Conservation (phyloP, 2,113 vertebrate genomes). For the Recurvirostra avosetta region DNA sequence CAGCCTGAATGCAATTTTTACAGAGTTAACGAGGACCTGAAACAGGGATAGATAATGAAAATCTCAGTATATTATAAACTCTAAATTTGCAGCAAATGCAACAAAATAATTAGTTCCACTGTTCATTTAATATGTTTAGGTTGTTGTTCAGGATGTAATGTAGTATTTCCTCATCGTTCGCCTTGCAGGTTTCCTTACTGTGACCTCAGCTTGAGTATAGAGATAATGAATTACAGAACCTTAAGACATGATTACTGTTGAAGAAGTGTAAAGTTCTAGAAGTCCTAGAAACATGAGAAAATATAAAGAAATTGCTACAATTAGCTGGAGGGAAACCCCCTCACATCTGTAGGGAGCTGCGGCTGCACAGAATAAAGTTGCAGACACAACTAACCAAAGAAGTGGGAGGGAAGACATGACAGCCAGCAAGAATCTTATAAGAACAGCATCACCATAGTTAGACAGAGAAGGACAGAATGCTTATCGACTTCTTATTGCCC, state of each 20-base stretch:
- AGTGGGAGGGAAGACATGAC: background rate
- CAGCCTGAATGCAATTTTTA: background rate
- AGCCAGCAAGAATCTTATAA: background rate
- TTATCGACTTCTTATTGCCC: background rate
- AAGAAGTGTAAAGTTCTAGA: background rate
- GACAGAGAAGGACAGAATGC: background rate
- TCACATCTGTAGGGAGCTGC: background rate
- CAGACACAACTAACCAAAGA: background rate
- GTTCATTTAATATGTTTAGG: background rate
- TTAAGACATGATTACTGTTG: background rate
- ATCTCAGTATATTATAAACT: background rate
- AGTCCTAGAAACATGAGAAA: background rate
- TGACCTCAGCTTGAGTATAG: background rate
- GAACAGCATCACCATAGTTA: background rate
- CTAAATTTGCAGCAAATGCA: background rate
- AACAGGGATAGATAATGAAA: background rate
- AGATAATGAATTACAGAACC: background rate
- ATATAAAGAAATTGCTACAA: background rate
- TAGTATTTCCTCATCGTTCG: background rate
- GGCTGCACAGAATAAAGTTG: background rate
- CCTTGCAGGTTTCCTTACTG: background rate
- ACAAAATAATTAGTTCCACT: background rate
- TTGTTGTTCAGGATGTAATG: background rate
- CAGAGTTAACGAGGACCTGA: background rate
- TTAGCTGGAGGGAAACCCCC: background rate